Base-by-base conservation (phyloP, 2,797 vertebrate genomes). In the Parauchenoglanis ngamensis region DNA sequence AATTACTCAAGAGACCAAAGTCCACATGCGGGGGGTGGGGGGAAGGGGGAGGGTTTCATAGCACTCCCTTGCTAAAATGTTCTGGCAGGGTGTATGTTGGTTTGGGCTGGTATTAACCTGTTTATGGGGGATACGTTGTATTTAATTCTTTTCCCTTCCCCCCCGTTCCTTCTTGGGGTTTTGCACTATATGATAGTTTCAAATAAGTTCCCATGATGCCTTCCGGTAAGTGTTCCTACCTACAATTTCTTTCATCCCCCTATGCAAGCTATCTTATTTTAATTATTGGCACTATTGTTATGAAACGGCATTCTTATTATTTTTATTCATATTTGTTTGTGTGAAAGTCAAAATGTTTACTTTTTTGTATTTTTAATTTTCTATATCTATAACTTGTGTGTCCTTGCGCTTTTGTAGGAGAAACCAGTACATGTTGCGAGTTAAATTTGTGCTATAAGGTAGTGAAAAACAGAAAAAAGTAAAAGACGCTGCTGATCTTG, bases 181-280 rank as follows among this genome's bases (percentile, higher is more conserved):
- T 97, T 98, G 97, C 97, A 98, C 97, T 98, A 97, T 97, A 95
- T 95, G 94, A 93, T 94, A 92, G 90, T 93, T 91, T 94, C 91
- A 94, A 94, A 96, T 95, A 91, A 92, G 94, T 96, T 94, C 92
- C 94, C 96, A 95, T 93, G 92, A 96, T 94, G 94, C 92, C 94
- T 92, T 95, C 94, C 21, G 94, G 94, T 91, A 97, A 95, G 96
- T 96, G 94, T 90, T 87, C 88, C 90, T 90, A 88, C 88, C 87
- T 86, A 86, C 81, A 88, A 93, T 91, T 89, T 89, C 87, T 89
- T 81, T 94, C 94, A 93, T 2, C 86, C 93, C 94, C 94, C 95
- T 96, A 95, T 96, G 94, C 95, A 96, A 95, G 94, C 94, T 94
- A 94, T 93, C 94, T 93, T 94, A 93, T 96, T 95, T 89, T 90